Conservation (phyloP, 2,113 vertebrate genomes). For the Dipodomys spectabilis region DNA sequence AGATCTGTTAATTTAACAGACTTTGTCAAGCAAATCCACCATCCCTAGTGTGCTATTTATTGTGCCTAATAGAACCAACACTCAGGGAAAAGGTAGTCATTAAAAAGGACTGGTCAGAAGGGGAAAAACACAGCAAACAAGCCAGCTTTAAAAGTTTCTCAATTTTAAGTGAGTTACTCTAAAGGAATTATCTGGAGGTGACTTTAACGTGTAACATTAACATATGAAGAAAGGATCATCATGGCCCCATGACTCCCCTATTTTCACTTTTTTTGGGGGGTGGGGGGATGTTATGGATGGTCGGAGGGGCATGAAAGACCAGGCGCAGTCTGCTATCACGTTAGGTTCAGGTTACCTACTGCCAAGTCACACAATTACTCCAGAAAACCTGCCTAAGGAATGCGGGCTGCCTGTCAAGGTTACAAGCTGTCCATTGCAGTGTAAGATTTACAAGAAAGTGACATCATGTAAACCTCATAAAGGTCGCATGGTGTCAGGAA, state of each 20-base stretch:
- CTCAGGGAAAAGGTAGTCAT: too few species aligned
- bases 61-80: too few species aligned
- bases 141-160: slow-evolving; percentile 82
- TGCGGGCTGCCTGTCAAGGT: neutral
- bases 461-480: neutral
- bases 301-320: neutral
- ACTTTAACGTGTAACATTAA: neutral
- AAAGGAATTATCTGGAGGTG: slow-evolving; percentile 31
- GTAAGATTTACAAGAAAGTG: neutral
- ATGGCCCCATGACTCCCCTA: neutral
- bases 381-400: neutral
- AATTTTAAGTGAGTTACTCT: slow-evolving; percentile 73
- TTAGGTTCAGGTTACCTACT: neutral
- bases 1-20: too few species aligned
- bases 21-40: too few species aligned
- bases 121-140: slow-evolving; percentile 73
- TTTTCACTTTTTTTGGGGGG: neutral
- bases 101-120: slow-evolving; percentile 58
- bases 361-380: neutral
- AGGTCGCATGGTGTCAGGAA: neutral
- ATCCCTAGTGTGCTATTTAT: too few species aligned
- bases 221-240: slow-evolving; percentile 52
- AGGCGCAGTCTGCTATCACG: neutral
- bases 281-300: neutral
- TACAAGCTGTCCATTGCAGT: neutral